Evolutionary conservation across 2,113 vertebrate genomes (phyloP).

Genomic region (Cyphomyrus discorhynchus): DNA sequence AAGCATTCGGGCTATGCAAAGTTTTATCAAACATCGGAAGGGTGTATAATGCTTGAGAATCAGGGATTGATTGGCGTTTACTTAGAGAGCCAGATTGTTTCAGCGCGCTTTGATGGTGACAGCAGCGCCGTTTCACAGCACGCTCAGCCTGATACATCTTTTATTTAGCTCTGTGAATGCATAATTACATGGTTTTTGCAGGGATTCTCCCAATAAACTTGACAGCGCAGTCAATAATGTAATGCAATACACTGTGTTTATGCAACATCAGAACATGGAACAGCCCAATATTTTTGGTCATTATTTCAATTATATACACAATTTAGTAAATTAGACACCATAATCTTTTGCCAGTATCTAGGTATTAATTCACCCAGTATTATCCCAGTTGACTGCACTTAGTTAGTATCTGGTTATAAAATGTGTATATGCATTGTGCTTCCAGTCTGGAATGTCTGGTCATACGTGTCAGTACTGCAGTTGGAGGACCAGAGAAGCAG

Average conservation of each 20-base stretch:
- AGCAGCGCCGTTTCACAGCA: neutral
- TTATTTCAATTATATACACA: neutral
- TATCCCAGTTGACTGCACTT: neutral
- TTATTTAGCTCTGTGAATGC: constrained; percentile 8
- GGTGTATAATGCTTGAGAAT: neutral
- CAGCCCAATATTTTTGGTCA: neutral
- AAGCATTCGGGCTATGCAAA: neutral
- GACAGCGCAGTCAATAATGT: neutral
- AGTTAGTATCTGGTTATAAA: neutral
- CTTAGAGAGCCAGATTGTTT: neutral
- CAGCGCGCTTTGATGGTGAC: neutral
- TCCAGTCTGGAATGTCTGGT: neutral
- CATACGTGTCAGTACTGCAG: neutral
- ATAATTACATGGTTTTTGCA: constrained; percentile 18
- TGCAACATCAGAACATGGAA: neutral
- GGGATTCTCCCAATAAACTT: constrained; percentile 2
- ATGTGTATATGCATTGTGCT: neutral
- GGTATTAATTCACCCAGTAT: neutral
- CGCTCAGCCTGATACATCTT: constrained; percentile 1
- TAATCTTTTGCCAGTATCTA: neutral
- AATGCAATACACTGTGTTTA: neutral
- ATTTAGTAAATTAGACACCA: neutral
- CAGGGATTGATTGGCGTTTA: neutral
- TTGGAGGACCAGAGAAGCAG: neutral
- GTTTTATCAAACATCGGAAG: neutral